Percentiles rank a stretch among this genome's conserved stretches.
phyloP scores from a whole-genome alignment of 1,140 invertebrate genomes.

The Camponotus vicinus region DNA sequence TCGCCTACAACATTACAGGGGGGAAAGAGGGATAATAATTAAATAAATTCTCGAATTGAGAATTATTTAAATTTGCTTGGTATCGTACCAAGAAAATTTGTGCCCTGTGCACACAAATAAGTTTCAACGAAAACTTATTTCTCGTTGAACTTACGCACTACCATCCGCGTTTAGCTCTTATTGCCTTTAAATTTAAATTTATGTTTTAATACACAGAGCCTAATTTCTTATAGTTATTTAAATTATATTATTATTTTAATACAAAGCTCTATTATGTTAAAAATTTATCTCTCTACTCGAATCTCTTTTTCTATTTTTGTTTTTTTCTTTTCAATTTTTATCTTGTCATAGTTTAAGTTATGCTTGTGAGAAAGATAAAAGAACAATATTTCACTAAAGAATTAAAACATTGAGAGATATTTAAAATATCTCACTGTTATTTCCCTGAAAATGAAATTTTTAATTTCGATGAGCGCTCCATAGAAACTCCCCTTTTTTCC shows the following conservation, averaged over 20 bases:
- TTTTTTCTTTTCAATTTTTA: background rate
- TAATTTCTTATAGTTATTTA: too few relatives aligned
- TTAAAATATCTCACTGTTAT: background rate
- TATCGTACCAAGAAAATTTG: too few relatives aligned
- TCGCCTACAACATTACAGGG: too few relatives aligned
- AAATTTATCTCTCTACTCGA: background rate
- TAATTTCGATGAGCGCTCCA: background rate
- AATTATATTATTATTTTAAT: conserved; percentile 9
- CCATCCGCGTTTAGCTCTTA: too few relatives aligned
- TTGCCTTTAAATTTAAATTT: too few relatives aligned
- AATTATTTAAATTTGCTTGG: too few relatives aligned
- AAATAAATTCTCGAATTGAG: too few relatives aligned
- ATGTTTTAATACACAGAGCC: too few relatives aligned
- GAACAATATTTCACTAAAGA: background rate
- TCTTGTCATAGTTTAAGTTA: background rate
- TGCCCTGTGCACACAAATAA: too few relatives aligned
- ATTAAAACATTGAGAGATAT: background rate
- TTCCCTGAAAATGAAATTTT: conserved; percentile 20
- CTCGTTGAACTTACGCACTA: too few relatives aligned
- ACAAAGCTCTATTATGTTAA: background rate
- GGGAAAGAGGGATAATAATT: too few relatives aligned
- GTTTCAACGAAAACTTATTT: too few relatives aligned
- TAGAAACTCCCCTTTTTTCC: background rate
- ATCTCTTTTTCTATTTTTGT: background rate
- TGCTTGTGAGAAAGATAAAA: background rate